Evolutionary conservation across 2,888 invertebrate species (phyloP), one percentile per base, ranked within the genome.

Genomic region (Chrysomela aeneicollis): DNA sequence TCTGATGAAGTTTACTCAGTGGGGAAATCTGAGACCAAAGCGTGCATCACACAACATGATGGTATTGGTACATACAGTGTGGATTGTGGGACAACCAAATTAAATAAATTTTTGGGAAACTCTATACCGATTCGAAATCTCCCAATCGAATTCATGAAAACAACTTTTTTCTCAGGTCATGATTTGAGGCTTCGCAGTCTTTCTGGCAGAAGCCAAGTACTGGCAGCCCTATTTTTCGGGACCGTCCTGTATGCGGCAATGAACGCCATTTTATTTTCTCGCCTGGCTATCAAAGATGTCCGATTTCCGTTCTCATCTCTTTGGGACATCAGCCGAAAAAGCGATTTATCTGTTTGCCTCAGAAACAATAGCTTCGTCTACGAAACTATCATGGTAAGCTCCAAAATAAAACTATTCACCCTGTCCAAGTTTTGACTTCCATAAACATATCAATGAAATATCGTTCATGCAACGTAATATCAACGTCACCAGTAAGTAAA

Each of bases 331-430:
- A 71, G 71, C 15, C 61, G 69, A 8, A 74, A 77, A 55, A 73
- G 75, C 53, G 79, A 77, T 5, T 80, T 83, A 66, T 79, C 81
- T 1, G 63, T 85, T 30, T 85, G 85, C 69, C 66, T 85, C n/a
- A 77, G 84, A 60, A 80, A 77, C 37, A 76, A 79, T 46, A 84
- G 82, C 71, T 80, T 78, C 61, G 83, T 83, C 21, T 82, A 82
- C 52, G 76, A 78, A 51, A 74, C 78, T 62, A 79, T 83, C 59
- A 75, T 74, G 35, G 80, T 80, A 73, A 72, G 72, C 67, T 46
- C 55, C 8, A n/a, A n/a, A n/a, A n/a, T n/a, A n/a, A n/a, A n/a
- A n/a, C n/a, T n/a, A n/a, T n/a, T n/a, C n/a, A n/a, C n/a, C n/a
- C n/a, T n/a, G n/a, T n/a, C n/a, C n/a, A n/a, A n/a, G n/a, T n/a